Percentiles rank a stretch among this genome's conserved stretches.
These are phyloP conservation scores for Drosophila meridiana DNA, from an alignment of 2,888 invertebrate species.

Conservation along the genomic window DNA sequence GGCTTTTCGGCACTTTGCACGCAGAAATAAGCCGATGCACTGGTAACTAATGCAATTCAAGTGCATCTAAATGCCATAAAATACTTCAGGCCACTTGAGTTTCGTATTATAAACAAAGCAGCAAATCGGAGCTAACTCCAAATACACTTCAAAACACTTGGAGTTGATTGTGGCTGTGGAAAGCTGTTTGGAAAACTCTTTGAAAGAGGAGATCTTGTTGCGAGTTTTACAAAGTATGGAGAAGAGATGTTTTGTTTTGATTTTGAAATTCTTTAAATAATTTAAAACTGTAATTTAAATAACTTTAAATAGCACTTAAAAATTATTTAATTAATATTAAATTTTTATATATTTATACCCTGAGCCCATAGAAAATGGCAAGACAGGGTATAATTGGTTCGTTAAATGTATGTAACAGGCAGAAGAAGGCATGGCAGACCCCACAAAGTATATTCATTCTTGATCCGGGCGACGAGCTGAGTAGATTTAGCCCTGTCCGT, in stretches of 20 bases:
- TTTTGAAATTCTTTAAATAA: background rate
- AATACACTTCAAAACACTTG: slow-evolving; percentile 3
- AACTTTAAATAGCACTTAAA: no score
- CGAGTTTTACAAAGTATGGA: background rate
- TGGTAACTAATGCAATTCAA: slow-evolving; percentile 34
- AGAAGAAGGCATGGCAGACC: no score
- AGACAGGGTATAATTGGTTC: no score
- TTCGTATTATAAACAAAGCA: slow-evolving; percentile 36
- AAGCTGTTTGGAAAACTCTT: slow-evolving; percentile 26
- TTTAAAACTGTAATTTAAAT: background rate
- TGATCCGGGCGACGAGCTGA: no score
- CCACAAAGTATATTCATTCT: no score
- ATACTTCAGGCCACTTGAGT: slow-evolving; percentile 49
- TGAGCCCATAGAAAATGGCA: no score
- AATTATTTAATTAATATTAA: no score
- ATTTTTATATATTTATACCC: no score
- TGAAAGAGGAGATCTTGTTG: background rate
- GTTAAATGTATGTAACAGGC: no score
- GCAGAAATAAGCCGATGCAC: slow-evolving; percentile 9
- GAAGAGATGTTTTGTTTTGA: background rate
- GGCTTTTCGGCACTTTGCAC: slow-evolving; percentile 60
- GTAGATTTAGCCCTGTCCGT: no score
- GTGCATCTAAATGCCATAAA: slow-evolving; percentile 50
- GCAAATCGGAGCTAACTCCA: slow-evolving; percentile 12
- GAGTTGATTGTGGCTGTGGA: background rate